Evolutionary conservation across 2,888 invertebrate genomes (phyloP).

Genomic region (Hirudinaria manillensis): DNA sequence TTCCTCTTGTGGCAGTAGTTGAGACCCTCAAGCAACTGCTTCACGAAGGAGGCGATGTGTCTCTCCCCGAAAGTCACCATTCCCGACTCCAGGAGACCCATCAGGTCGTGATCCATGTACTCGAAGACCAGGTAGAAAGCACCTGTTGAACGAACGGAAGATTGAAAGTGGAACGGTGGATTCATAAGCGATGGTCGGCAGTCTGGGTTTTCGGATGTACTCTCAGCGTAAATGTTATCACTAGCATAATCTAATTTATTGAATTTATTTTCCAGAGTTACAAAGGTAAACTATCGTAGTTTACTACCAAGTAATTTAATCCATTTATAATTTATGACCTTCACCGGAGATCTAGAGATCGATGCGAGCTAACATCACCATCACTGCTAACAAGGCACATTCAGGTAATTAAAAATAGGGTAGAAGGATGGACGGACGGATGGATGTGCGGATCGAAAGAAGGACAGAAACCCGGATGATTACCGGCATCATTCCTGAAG

Average conservation of each 20-base stretch:
- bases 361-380: no score
- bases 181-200: not conserved
- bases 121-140: conserved; percentile 99
- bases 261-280: not conserved
- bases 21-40: conserved; percentile 74
- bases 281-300: not conserved
- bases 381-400: no score
- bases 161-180: not conserved
- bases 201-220: not conserved
- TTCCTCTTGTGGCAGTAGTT: conserved; percentile 96
- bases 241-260: not conserved
- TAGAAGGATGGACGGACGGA: no score
- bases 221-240: not conserved
- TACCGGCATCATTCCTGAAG: conserved; percentile 58
- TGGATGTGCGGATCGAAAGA: no score
- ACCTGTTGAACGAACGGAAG: conserved; percentile 61
- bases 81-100: conserved; percentile 94
- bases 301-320: no score
- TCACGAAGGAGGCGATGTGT: conserved; percentile 95
- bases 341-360: no score
- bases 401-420: no score
- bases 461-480: no score
- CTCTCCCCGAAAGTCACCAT: conserved; percentile 90
- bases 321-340: no score
- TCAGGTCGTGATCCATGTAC: conserved; percentile 99